Evolutionary conservation across 1,140 invertebrate species (phyloP).

Genomic region (Gryllus bimaculatus): DNA sequence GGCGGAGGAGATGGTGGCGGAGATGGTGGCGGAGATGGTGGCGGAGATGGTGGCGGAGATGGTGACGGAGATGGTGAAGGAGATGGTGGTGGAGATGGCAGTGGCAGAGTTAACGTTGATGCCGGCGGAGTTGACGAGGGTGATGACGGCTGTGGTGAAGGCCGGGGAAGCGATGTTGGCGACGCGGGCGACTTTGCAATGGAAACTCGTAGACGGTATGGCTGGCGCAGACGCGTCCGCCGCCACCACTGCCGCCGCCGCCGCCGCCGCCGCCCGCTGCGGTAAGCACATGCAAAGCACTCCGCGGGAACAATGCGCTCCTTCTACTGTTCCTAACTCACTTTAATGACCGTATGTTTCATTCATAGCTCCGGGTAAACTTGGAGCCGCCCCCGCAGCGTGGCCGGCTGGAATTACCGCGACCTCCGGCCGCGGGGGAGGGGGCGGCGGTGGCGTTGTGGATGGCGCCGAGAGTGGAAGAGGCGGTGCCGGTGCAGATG

Average conservation of each 20-base stretch:
- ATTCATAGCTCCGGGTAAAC: background rate
- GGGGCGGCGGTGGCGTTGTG: background rate
- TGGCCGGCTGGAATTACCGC: background rate
- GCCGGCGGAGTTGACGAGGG: too few species aligned
- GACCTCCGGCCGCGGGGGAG: background rate
- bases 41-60: too few species aligned
- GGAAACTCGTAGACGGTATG: too few species aligned
- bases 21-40: too few species aligned
- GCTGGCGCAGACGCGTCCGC: background rate
- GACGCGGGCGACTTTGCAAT: too few species aligned
- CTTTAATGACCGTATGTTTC: conserved; percentile 4
- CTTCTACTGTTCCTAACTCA: background rate
- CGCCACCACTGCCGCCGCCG: too few species aligned
- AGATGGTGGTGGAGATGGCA: too few species aligned
- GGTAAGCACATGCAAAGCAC: background rate
- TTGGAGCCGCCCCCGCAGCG: background rate
- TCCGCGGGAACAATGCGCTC: background rate
- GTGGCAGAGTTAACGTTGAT: too few species aligned
- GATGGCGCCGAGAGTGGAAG: background rate
- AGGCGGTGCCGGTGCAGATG: background rate
- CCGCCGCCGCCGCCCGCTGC: background rate
- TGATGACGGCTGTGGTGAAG: too few species aligned
- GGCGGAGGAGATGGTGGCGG: too few species aligned
- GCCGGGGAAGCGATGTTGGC: too few species aligned
- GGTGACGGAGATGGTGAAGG: too few species aligned